Conservation (phyloP, 2,888 invertebrate genomes). For the Pristionchus maxplancki region DNA sequence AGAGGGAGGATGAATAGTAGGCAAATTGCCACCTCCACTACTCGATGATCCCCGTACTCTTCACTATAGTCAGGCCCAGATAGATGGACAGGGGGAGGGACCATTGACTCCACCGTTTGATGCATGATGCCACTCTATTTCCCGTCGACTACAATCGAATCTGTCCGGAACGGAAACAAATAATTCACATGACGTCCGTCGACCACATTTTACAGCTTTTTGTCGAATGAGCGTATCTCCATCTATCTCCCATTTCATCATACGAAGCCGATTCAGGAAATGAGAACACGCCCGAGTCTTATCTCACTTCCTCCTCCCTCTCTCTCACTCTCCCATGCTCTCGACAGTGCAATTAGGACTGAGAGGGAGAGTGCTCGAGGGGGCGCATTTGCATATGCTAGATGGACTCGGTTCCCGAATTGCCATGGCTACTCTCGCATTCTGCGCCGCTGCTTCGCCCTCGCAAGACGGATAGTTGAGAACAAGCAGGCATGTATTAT, state of each 20-base stretch:
- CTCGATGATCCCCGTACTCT: background rate
- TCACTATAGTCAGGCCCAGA: background rate
- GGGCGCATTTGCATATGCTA: conserved; percentile 33
- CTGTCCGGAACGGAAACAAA: background rate
- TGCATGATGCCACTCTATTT: background rate
- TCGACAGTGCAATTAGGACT: conserved; percentile 12
- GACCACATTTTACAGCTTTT: no score
- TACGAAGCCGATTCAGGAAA: conserved; percentile 8
- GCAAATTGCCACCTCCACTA: background rate
- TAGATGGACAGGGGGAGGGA: background rate
- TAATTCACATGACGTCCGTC: background rate
- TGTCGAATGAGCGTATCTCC: background rate
- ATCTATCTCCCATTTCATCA: background rate
- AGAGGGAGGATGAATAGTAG: background rate
- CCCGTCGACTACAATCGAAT: background rate
- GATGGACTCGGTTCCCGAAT: background rate
- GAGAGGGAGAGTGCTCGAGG: background rate
- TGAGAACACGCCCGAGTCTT: conserved; percentile 5
- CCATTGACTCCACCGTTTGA: background rate
- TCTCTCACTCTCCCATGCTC: background rate
- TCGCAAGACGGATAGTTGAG: conserved; percentile 34
- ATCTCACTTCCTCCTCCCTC: conserved; percentile 4
- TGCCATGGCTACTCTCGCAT: background rate
- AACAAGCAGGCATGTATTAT: conserved; percentile 37
- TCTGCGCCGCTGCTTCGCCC: background rate